Conservation (phyloP, 2,113 vertebrate genomes). For the Budorcas taxicolor region DNA sequence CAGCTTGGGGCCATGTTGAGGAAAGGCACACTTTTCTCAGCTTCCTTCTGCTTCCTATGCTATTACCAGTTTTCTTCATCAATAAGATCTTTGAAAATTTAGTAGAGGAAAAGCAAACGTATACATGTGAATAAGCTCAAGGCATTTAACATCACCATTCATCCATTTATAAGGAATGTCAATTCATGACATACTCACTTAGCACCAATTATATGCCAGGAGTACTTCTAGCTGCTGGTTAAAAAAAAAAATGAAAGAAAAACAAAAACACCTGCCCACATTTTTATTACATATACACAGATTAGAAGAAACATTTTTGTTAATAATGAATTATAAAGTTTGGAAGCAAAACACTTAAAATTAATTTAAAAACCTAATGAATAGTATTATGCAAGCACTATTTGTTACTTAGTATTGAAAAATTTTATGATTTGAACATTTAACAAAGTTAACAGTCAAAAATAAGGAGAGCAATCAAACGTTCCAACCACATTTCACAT, state of each 20-base stretch:
- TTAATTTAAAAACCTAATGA: not conserved
- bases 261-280: not conserved
- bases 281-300: not conserved
- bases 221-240: not conserved
- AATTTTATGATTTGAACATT: not conserved
- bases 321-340: not conserved
- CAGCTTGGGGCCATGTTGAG: not conserved
- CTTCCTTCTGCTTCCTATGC: not conserved
- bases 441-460: slow-evolving; percentile 8
- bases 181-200: not conserved
- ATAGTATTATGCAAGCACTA: not conserved
- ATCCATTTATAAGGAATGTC: not conserved
- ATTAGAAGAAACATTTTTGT: not conserved
- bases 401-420: not conserved
- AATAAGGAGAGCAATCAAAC: not conserved
- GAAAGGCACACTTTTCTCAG: not conserved
- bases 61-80: not conserved
- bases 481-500: not conserved
- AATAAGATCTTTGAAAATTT: not conserved
- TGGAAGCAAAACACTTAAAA: not conserved
- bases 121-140: not conserved
- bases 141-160: not conserved
- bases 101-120: not conserved
- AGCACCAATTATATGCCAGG: not conserved
- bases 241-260: not conserved